A percentile compares a stretch with the other conserved stretches of the same genome.
These are phyloP conservation scores for Tinea trinotella DNA, from an alignment of 2,888 invertebrate species.

Conservation along the genomic window DNA sequence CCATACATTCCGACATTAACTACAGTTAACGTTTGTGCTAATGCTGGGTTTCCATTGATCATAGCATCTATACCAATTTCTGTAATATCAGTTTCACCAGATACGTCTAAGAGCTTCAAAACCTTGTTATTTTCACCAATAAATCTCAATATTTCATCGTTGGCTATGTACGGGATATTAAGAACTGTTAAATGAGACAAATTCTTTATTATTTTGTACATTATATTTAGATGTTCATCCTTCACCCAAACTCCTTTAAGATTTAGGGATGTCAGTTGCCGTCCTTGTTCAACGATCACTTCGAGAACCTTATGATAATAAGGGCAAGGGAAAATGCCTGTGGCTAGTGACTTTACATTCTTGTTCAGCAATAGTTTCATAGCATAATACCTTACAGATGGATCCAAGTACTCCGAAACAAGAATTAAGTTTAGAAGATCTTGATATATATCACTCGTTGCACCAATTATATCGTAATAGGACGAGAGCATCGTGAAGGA, in stretches of 20 bases:
- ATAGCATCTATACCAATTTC: constrained; percentile 75
- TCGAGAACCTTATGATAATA: constrained; percentile 79
- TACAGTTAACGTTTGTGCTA: constrained; percentile 70
- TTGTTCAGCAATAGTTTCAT: constrained; percentile 76
- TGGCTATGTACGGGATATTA: constrained; percentile 79
- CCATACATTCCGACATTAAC: constrained; percentile 80
- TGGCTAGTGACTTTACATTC: constrained; percentile 76
- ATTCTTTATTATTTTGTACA: constrained; percentile 74
- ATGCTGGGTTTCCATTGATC: constrained; percentile 62
- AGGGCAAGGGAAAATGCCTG: constrained; percentile 80
- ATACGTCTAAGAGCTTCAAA: constrained; percentile 76
- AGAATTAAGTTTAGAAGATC: constrained; percentile 77
- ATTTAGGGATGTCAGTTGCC: constrained; percentile 75
- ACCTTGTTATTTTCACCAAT: constrained; percentile 70
- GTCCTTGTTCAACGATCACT: constrained; percentile 75
- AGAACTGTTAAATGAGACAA: constrained; percentile 73
- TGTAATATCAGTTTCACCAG: constrained; percentile 79
- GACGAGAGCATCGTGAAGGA: constrained; percentile 74
- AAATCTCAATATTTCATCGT: constrained; percentile 76
- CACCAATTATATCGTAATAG: constrained; percentile 73
- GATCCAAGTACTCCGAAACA: constrained; percentile 76
- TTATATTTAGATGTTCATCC: constrained; percentile 76
- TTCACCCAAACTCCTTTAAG: constrained; percentile 82
- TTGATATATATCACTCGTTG: constrained; percentile 78
- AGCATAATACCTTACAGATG: constrained; percentile 76